These are phyloP conservation scores for Cynocephalus volans DNA, from an alignment of 2,113 vertebrate genomes.

Conservation along the genomic window DNA sequence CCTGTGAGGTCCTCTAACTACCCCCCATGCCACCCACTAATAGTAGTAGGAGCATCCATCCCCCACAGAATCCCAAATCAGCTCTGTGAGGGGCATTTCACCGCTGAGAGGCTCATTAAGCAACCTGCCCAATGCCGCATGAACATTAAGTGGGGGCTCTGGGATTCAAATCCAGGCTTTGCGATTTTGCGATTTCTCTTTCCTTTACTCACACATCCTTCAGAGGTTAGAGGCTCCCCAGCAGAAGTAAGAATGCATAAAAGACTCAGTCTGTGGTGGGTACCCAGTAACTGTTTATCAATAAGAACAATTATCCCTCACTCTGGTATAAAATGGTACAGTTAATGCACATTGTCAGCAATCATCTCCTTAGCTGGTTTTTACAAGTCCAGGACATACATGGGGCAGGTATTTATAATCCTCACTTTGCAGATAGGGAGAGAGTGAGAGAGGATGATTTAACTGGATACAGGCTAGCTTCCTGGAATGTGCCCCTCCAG, in stretches of 20 bases:
- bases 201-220: neutral
- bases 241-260: neutral
- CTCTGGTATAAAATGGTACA: neutral
- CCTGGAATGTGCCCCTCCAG: neutral
- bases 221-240: neutral
- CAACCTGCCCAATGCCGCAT: neutral
- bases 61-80: neutral
- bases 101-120: neutral
- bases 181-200: neutral
- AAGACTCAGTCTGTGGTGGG: neutral
- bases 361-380: neutral
- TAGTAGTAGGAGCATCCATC: neutral
- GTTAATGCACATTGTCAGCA: neutral
- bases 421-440: neutral
- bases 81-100: neutral
- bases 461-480: neutral
- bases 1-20: neutral
- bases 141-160: neutral
- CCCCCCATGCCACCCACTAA: neutral
- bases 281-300: neutral
- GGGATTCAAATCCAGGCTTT: conserved; percentile 3
- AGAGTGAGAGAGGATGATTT: neutral
- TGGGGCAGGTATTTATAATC: neutral
- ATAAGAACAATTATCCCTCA: neutral
- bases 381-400: neutral